A percentile compares a stretch with the other conserved stretches of the same genome.
Conservation (phyloP, 2,888 invertebrate genomes). For the Galeruca laticollis region DNA sequence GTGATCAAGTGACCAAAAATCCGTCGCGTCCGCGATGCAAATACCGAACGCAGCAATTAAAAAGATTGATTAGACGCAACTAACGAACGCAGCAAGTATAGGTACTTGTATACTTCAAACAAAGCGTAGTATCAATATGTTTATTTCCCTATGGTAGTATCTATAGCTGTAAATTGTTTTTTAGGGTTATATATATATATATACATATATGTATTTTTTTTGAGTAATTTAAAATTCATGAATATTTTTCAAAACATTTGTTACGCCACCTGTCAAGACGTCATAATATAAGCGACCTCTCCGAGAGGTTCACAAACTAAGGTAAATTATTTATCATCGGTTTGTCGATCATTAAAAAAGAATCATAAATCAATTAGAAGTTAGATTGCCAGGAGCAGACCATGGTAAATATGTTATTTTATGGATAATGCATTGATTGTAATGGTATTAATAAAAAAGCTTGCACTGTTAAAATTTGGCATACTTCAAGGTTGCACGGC, state of each 20-base stretch:
- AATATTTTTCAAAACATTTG: neutral
- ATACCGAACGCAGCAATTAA: too few species aligned
- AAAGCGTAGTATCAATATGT: too few species aligned
- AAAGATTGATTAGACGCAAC: too few species aligned
- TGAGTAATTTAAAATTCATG: neutral
- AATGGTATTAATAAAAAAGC: constrained; percentile 13
- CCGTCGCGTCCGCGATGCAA: too few species aligned
- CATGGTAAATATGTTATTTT: constrained; percentile 57
- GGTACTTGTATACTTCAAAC: too few species aligned
- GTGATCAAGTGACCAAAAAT: too few species aligned
- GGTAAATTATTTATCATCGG: constrained; percentile 52
- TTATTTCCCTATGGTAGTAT: too few species aligned
- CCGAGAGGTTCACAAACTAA: constrained; percentile 36
- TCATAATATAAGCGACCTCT: constrained; percentile 12
- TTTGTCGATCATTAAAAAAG: constrained; percentile 55
- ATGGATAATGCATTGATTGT: neutral
- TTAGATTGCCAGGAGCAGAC: constrained; percentile 52
- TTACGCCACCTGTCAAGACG: constrained; percentile 11
- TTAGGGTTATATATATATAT: too few species aligned
- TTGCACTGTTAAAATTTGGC: constrained; percentile 26
- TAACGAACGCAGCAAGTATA: too few species aligned
- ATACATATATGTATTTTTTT: neutral
- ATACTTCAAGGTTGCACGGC: constrained; percentile 28
- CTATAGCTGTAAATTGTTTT: too few species aligned
- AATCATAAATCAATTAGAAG: constrained; percentile 55